Percentiles rank a stretch among this genome's conserved stretches.
phyloP scores from a whole-genome alignment of 1,140 invertebrate species.

The Bombus pyrosoma region DNA sequence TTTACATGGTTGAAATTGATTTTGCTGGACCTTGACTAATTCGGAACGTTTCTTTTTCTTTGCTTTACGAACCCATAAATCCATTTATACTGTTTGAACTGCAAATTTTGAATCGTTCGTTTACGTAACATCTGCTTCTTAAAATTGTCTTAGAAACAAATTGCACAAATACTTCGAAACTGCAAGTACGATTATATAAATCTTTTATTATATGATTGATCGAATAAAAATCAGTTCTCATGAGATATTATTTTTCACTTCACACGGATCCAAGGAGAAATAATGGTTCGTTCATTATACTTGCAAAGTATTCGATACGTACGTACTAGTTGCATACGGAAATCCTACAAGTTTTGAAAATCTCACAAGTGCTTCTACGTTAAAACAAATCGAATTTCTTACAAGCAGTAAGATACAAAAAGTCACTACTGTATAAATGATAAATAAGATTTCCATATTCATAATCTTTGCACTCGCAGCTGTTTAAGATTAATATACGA shows the following conservation, averaged over 20 bases:
- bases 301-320: too few relatives aligned
- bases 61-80: not conserved
- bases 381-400: not conserved
- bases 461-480: not conserved
- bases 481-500: not conserved
- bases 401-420: not conserved
- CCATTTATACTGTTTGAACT: not conserved
- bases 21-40: not conserved
- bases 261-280: too few relatives aligned
- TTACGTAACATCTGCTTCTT: not conserved
- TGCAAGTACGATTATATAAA: not conserved
- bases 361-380: not conserved
- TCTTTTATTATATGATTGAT: not conserved
- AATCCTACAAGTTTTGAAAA: not conserved
- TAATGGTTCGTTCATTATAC: too few relatives aligned
- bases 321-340: too few relatives aligned
- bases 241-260: too few relatives aligned
- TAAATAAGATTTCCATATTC: not conserved
- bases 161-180: not conserved
- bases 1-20: conserved; percentile 5
- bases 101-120: not conserved
- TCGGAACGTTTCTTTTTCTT: not conserved
- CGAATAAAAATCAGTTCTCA: too few relatives aligned
- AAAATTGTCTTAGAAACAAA: not conserved
- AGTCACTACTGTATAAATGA: not conserved